Percentiles rank a stretch among this genome's conserved stretches.
Evolutionary conservation across 2,113 vertebrate genomes (phyloP).

Genomic region (Planiliza haematocheilus): DNA sequence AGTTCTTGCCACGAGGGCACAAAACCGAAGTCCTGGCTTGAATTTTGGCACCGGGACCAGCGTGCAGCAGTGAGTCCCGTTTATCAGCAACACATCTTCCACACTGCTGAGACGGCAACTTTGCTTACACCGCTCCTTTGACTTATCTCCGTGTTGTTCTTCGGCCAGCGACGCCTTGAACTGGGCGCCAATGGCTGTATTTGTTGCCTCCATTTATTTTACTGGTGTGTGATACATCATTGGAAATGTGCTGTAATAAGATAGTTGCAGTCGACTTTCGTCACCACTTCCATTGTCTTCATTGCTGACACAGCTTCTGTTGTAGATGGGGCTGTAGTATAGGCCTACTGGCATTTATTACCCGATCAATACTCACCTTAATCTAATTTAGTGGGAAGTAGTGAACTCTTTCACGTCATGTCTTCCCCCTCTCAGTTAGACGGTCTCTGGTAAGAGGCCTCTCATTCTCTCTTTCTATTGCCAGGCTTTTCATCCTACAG

Average conservation of each 20-base stretch:
- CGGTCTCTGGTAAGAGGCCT: conserved; percentile 51
- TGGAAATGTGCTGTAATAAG: conserved; percentile 56
- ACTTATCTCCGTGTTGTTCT: conserved; percentile 45
- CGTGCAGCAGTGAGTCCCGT: conserved; percentile 33
- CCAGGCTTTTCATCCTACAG: conserved; percentile 76
- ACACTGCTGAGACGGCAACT: conserved; percentile 64
- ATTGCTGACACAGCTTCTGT: conserved; percentile 63
- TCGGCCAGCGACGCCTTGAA: not conserved
- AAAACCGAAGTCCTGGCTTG: conserved; percentile 64
- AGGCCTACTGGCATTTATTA: conserved; percentile 66
- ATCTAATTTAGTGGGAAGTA: conserved; percentile 78
- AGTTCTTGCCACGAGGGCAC: conserved; percentile 69
- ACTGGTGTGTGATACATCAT: conserved; percentile 25
- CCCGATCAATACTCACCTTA: conserved; percentile 78
- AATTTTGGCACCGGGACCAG: conserved; percentile 45
- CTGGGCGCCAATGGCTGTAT: conserved; percentile 9
- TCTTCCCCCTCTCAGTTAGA: conserved; percentile 46
- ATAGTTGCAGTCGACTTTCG: conserved; percentile 62
- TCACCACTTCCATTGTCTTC: conserved; percentile 56
- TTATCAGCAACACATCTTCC: conserved; percentile 66
- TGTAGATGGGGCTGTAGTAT: conserved; percentile 44
- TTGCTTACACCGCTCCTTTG: conserved; percentile 20
- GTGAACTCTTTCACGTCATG: conserved; percentile 66
- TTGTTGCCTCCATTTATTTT: conserved; percentile 44
- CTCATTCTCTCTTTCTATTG: conserved; percentile 63